Base-by-base conservation (phyloP, 2,113 vertebrate species). In the Astatotilapia flaviijosephi region DNA sequence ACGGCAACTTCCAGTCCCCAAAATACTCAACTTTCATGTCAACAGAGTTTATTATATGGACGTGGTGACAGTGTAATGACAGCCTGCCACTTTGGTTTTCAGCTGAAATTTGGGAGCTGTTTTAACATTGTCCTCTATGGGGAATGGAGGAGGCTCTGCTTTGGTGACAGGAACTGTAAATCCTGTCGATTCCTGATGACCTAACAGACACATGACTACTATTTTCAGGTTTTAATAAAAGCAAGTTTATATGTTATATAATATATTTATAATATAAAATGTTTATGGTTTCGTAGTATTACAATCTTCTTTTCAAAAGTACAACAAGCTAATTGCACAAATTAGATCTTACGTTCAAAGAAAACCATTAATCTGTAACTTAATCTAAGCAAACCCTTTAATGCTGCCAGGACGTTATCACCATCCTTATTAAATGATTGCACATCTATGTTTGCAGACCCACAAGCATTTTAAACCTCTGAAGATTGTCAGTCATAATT, bases 401-500 rank as follows among this genome's bases (percentile, higher is more conserved):
- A 83, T 40, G 62, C 82, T 45, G 47, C 53, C 19, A 12, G 12
- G 10, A 35, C 28, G 73, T 88, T 23, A 88, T 88, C 40, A 65
- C 9, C 5, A 4, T 35, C 15, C 53, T 80, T 28, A 75, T 87
- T 87, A 80, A 89, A 81, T 21, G 6, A 54, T 47, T 4, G 40
- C 23, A 42, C 80, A 17, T 21, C 15, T 47, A 58, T 26, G 1
- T 42, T 15, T 86, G 54, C 26, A n/a, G 51, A 85, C 35, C 35
- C 56, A 70, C 6, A 49, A 79, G 62, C 33, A 15, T 31, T 58
- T 35, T 2, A 87, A 75, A 53, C 60, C 89, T 88, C 90, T 12
- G 80, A 80, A 85, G 84, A 82, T 6, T 23, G 88, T 87, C 91
- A 83, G 7, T 93, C 88, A 91, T 89, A 53, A 92, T 94, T 91